Percentiles rank a stretch among this genome's conserved stretches.
Evolutionary conservation across 2,113 vertebrate genomes (phyloP).

Genomic region (Catharus fuscescens): DNA sequence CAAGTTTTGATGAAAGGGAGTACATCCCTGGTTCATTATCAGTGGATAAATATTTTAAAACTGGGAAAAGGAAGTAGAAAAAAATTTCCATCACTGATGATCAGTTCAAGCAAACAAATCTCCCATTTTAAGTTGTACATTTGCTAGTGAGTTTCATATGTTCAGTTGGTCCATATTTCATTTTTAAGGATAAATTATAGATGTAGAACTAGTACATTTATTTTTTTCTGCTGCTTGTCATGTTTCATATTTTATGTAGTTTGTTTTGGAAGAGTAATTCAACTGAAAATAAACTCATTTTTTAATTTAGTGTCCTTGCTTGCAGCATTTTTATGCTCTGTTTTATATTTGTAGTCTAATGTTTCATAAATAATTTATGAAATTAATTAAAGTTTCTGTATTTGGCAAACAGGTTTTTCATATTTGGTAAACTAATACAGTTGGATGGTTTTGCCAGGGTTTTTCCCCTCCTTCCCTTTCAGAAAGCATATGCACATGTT

Average conservation of each 20-base stretch:
- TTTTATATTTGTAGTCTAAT: not conserved
- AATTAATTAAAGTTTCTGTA: not conserved
- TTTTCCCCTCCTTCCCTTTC: not conserved
- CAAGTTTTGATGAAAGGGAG: not conserved
- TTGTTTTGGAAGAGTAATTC: slow-evolving; percentile 5
- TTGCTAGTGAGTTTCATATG: not conserved
- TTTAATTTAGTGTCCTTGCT: not conserved
- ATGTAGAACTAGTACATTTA: not conserved
- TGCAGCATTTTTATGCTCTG: not conserved
- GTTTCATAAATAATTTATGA: slow-evolving; percentile 15
- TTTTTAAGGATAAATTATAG: not conserved
- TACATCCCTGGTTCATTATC: not conserved
- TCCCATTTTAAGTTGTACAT: not conserved
- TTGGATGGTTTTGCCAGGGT: not conserved
- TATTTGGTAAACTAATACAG: not conserved
- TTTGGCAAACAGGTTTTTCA: not conserved
- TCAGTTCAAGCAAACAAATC: not conserved
- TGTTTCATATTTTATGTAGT: not conserved
- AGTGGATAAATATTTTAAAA: not conserved
- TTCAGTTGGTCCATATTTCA: not conserved
- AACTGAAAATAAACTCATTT: not conserved
- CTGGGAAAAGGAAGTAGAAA: not conserved
- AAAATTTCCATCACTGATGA: not conserved
- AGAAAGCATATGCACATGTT: not conserved
- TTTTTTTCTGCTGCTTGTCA: not conserved